Conservation (phyloP, 2,797 vertebrate species). For the Acanthiza pusilla region DNA sequence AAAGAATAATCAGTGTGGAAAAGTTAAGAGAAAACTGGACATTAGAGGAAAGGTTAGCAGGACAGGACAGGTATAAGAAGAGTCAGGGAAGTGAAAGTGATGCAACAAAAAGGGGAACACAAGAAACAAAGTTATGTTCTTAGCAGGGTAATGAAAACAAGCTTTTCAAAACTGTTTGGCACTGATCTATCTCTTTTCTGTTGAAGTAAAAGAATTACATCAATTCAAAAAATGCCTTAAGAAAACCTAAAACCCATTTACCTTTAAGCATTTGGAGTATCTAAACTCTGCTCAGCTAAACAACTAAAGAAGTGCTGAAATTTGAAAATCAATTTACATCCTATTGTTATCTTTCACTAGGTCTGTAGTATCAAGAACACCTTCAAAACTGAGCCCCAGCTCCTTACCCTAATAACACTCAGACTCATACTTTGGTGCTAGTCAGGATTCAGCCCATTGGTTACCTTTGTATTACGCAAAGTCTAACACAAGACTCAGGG, state of each 20-base stretch:
- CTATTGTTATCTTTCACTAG: neutral
- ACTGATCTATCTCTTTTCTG: neutral
- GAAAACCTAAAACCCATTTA: neutral
- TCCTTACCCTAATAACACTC: neutral
- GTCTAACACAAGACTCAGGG: neutral
- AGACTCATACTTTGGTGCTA: neutral
- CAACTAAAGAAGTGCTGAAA: neutral
- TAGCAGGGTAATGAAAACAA: neutral
- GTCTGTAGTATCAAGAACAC: neutral
- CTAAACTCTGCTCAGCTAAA: neutral
- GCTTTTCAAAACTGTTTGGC: neutral
- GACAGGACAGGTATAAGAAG: neutral
- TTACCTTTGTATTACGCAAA: neutral
- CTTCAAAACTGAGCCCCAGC: neutral
- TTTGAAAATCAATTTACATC: neutral
- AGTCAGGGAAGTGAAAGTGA: neutral
- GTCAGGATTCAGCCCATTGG: neutral
- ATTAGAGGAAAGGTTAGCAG: neutral
- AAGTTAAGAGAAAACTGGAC: neutral
- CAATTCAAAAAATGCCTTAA: neutral
- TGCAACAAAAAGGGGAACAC: neutral
- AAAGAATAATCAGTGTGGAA: neutral
- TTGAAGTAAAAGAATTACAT: neutral
- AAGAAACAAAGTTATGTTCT: neutral
- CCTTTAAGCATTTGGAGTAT: neutral